These are phyloP conservation scores for Protosalanx chinensis DNA, from an alignment of 2,797 vertebrate genomes.

Conservation along the genomic window DNA sequence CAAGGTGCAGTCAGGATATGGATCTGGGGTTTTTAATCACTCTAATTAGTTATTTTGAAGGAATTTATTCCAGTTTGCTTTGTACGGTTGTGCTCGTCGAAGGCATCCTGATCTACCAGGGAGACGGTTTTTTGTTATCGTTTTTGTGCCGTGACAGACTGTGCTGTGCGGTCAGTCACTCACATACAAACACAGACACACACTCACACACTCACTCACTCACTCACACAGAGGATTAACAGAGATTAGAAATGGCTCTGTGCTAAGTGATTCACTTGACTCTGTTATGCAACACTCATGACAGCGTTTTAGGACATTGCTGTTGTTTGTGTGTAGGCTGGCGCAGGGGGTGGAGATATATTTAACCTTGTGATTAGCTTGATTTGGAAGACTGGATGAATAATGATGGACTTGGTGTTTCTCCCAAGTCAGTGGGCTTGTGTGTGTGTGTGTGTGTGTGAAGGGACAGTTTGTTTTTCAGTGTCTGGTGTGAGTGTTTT, in stretches of 20 bases:
- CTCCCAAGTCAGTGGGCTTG: neutral
- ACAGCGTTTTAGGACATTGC: conserved; percentile 50
- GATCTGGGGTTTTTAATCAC: too few species aligned
- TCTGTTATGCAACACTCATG: conserved; percentile 63
- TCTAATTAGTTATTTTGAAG: too few species aligned
- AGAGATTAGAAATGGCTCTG: conserved; percentile 64
- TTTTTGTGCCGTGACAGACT: neutral
- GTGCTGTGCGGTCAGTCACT: conserved; percentile 26
- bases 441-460: conserved; percentile 7
- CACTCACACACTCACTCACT: too few species aligned
- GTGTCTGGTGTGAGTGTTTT: conserved; percentile 11
- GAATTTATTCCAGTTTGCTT: neutral
- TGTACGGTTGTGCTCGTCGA: too few species aligned
- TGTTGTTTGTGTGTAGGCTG: conserved; percentile 49
- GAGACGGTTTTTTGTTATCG: neutral
- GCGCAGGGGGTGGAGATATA: conserved; percentile 24
- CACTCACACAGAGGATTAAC: neutral
- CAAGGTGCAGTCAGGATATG: too few species aligned
- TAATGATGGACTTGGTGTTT: neutral
- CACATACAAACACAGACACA: conserved; percentile 38
- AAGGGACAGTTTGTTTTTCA: conserved; percentile 25
- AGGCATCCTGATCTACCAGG: too few species aligned
- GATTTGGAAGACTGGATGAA: neutral
- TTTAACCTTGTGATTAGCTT: conserved; percentile 47
- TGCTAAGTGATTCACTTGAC: conserved; percentile 68